Percentiles rank a stretch among this genome's conserved stretches.
Evolutionary conservation across 2,113 vertebrate genomes (phyloP).

Genomic region (Chinchilla lanigera): DNA sequence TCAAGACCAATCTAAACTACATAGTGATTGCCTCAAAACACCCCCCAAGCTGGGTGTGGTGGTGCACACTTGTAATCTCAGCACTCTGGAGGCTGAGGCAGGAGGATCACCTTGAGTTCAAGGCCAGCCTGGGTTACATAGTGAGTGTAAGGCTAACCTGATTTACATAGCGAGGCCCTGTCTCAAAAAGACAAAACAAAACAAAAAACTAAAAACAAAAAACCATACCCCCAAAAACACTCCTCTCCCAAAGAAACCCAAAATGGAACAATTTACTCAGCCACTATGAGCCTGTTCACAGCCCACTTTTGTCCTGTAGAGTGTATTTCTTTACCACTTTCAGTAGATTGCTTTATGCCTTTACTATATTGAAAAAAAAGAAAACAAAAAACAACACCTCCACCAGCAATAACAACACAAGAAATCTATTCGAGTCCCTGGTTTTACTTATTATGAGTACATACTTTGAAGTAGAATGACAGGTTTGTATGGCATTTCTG

Average conservation of each 20-base stretch:
- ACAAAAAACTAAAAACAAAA: no score
- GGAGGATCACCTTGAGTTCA: not conserved
- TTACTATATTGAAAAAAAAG: not conserved
- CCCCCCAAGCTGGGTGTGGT: not conserved
- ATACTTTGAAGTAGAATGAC: slow-evolving; percentile 11
- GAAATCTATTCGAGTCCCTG: not conserved
- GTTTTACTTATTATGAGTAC: slow-evolving; percentile 21
- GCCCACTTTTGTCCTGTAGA: not conserved
- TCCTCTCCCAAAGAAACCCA: not conserved
- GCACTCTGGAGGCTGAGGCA: not conserved
- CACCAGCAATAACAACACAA: not conserved
- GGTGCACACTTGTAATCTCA: not conserved
- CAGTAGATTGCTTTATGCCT: not conserved
- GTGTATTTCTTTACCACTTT: not conserved
- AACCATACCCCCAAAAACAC: not conserved
- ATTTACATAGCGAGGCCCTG: not conserved
- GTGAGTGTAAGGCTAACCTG: not conserved
- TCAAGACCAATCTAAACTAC: not conserved
- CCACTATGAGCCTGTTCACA: not conserved
- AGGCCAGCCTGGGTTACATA: not conserved
- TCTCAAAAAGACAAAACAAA: not conserved
- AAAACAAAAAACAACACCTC: not conserved
- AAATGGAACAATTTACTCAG: not conserved
- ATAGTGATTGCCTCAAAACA: not conserved
- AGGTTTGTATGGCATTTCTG: not conserved